Conservation (phyloP, 2,113 vertebrate species). For the Urocolius indicus region DNA sequence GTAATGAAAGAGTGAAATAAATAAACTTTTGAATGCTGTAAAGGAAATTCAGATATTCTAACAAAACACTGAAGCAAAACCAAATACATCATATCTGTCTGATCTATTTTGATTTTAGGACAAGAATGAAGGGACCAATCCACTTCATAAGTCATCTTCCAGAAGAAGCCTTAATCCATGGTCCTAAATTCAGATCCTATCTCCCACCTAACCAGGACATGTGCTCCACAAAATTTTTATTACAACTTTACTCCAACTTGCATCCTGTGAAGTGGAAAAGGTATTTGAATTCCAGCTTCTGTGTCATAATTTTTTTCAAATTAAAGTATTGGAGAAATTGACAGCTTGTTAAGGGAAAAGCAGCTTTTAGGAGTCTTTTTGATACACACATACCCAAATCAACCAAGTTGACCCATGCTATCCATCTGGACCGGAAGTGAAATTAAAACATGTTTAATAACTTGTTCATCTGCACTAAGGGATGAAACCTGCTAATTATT, state of each 20-base stretch:
- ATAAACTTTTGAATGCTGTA: background rate
- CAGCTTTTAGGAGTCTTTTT: background rate
- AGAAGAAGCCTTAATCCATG: background rate
- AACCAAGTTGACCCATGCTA: slow-evolving; percentile 3
- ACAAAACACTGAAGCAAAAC: background rate
- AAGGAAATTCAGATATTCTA: background rate
- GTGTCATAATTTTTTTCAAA: background rate
- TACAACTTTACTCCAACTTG: background rate
- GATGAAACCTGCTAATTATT: slow-evolving; percentile 40
- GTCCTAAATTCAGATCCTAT: background rate
- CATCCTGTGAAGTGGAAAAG: background rate
- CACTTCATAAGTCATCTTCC: background rate
- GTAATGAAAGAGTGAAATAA: background rate
- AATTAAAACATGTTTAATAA: slow-evolving; percentile 49
- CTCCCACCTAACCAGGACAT: background rate
- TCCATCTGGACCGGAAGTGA: slow-evolving; percentile 19
- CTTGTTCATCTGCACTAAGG: background rate
- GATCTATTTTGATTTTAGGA: slow-evolving; percentile 5
- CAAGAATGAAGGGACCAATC: background rate
- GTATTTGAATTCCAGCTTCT: background rate
- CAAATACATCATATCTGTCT: background rate
- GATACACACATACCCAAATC: background rate
- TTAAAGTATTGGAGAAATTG: background rate
- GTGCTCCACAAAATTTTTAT: background rate
- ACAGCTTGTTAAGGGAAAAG: background rate